Evolutionary conservation across 2,113 vertebrate species (phyloP).

Genomic region (Sylvietta virens): DNA sequence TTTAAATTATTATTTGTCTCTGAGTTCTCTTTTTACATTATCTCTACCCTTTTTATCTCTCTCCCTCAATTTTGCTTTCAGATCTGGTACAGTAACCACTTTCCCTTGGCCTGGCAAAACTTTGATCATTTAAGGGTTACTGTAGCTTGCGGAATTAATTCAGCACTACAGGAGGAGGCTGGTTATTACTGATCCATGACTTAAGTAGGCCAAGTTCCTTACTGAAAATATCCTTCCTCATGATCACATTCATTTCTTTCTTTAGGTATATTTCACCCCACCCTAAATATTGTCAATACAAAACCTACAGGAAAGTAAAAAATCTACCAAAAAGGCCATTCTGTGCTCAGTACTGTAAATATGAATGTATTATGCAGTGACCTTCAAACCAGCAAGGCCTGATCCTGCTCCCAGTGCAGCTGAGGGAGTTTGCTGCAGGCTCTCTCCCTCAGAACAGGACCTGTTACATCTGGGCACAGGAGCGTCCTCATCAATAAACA

Average conservation of each 20-base stretch:
- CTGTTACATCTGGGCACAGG: not conserved
- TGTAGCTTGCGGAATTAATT: not conserved
- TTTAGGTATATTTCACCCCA: not conserved
- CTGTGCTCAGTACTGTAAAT: not conserved
- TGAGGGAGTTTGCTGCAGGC: not conserved
- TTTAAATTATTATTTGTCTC: not conserved
- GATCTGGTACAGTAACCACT: not conserved
- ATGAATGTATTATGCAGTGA: conserved; percentile 16
- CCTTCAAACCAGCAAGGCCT: conserved; percentile 16
- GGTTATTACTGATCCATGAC: not conserved
- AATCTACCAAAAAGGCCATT: not conserved
- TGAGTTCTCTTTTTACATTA: not conserved
- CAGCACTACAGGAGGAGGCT: not conserved
- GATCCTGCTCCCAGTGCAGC: not conserved
- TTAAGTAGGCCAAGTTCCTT: not conserved
- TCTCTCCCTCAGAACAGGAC: not conserved
- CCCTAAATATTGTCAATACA: not conserved
- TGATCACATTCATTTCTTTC: not conserved
- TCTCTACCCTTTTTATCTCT: not conserved
- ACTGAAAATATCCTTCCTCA: not conserved
- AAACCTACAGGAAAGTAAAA: not conserved
- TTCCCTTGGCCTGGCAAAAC: not conserved
- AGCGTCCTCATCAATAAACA: conserved; percentile 42
- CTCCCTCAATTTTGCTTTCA: not conserved
- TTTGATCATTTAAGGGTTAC: not conserved